Evolutionary conservation across 2,113 vertebrate genomes (phyloP).

Genomic region (Fulmarus glacialis): DNA sequence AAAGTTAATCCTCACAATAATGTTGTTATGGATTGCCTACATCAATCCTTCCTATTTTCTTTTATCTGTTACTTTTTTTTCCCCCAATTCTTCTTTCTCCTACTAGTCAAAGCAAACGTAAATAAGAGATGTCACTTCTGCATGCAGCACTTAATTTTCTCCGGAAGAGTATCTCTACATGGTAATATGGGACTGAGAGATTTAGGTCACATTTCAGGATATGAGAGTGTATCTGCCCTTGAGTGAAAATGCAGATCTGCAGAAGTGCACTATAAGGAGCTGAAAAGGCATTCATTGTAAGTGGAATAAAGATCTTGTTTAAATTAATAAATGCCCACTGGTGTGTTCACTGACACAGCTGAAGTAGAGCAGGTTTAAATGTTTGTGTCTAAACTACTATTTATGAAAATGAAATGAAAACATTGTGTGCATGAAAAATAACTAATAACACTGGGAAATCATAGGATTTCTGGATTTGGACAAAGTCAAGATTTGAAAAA

Average conservation of each 20-base stretch:
- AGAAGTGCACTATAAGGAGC: not conserved
- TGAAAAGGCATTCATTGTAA: not conserved
- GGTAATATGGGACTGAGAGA: not conserved
- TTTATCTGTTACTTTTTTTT: not conserved
- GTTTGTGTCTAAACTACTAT: not conserved
- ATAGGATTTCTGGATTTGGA: not conserved
- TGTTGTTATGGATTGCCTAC: not conserved
- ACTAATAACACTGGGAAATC: not conserved
- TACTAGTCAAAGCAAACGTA: not conserved
- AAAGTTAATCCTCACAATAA: not conserved
- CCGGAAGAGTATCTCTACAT: not conserved
- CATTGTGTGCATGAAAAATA: not conserved
- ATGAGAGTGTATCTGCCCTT: not conserved
- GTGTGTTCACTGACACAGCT: not conserved
- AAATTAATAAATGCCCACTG: not conserved
- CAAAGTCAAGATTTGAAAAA: not conserved
- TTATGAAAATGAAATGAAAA: not conserved
- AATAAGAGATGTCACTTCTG: not conserved
- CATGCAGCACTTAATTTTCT: not conserved
- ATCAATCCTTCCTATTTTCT: not conserved
- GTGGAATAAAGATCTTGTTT: not conserved
- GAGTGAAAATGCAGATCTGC: not conserved
- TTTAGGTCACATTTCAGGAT: not conserved
- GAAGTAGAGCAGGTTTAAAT: not conserved
- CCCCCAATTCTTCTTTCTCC: not conserved